phyloP scores from a whole-genome alignment of 2,113 vertebrate genomes.

The Marmota flaviventris region DNA sequence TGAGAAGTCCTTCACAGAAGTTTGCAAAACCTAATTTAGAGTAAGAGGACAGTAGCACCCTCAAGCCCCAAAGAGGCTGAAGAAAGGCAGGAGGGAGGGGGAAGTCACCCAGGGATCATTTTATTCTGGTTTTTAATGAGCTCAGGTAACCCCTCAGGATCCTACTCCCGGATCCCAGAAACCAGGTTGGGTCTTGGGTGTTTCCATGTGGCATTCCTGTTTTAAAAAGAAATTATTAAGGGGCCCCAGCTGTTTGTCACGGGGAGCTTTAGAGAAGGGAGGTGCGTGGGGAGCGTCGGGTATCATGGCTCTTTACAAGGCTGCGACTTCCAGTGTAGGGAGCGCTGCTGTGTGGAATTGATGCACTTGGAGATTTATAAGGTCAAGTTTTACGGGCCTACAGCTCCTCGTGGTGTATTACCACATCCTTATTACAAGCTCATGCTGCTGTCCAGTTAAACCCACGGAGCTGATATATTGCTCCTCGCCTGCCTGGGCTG shows the following conservation, averaged over 20 bases:
- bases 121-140: conserved; percentile 24
- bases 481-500: conserved; percentile 78
- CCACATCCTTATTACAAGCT: conserved; percentile 91
- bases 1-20: neutral
- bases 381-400: conserved; percentile 91
- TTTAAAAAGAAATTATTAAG: conserved; percentile 83
- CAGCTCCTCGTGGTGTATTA: conserved; percentile 89
- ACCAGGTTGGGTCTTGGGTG: conserved; percentile 32
- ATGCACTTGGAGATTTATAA: conserved; percentile 94
- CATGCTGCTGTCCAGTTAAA: conserved; percentile 90
- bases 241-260: conserved; percentile 85
- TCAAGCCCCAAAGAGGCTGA: too few relatives aligned
- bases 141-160: conserved; percentile 57
- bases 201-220: conserved; percentile 78
- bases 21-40: neutral
- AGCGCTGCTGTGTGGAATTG: conserved; percentile 91
- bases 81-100: neutral
- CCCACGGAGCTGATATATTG: conserved; percentile 88
- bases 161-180: conserved; percentile 51
- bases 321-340: conserved; percentile 87
- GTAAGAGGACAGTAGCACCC: neutral
- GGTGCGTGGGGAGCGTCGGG: conserved; percentile 72
- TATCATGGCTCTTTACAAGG: conserved; percentile 90
- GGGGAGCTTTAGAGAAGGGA: conserved; percentile 31
- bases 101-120: neutral